Base-by-base conservation (phyloP, 2,113 vertebrate genomes). In the Gadus chalcogrammus region DNA sequence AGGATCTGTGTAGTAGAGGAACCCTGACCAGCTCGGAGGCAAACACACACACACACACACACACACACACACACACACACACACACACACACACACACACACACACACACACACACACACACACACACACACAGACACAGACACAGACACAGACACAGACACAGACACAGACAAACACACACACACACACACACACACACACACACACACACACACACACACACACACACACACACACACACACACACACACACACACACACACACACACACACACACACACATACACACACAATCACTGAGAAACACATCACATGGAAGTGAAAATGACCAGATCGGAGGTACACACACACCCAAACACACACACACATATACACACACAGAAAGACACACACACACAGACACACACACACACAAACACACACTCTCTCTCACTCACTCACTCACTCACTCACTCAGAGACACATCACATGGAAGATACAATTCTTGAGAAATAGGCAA, bases 61-160 rank as follows among this genome's bases (percentile, higher is more conserved):
- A 61, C 60, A 61, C 60, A 61, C 60, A 61, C 60, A 61, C 60
- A 24, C 60, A 61, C 60, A 61, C 60, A 61, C 60, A 61, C 18
- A 27, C 53, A n/a, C 58, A 60, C 58, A 60, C 58, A 60, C 17
- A 60, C 58, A 15, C 61, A 7, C 6, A 15, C 35, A 12, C 17
- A 3, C 28, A 42, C 35, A 28, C 15, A 61, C 60, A 61, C 60
- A 61, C 60, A 61, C 60, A 61, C 60, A 61, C 60, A 61, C 28
- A 31, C 28, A 4, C 2, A 31, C 28, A 4, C 28, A 31, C 28
- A 5, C 31, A 35, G 1, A 31, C 28, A 4, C 2, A 31, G 1
- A 4, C 28, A 31, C 31, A 35, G n/a, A 24, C 60, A 61, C 60
- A 61, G 22, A 61, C 60, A 61, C n/a, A n/a, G n/a, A n/a, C 28